Evolutionary conservation across 2,113 vertebrate genomes (phyloP).

Genomic region (Neodontobutis hainanensis): DNA sequence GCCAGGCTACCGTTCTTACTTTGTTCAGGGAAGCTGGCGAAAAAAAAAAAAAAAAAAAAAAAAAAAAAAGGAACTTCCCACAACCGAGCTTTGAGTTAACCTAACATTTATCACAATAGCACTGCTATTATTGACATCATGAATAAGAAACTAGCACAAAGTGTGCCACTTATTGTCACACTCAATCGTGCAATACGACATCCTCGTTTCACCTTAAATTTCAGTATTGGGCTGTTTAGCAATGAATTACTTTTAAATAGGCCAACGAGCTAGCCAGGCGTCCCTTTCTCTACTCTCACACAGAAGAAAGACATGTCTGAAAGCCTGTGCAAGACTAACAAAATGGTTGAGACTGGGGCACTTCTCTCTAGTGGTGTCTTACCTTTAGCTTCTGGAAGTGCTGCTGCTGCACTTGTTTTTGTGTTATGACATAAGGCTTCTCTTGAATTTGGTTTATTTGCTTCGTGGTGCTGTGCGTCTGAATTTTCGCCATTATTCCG

Average conservation of each 20-base stretch:
- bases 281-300: constrained; percentile 62
- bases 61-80: constrained; percentile 75
- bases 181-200: constrained; percentile 27
- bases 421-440: constrained; percentile 81
- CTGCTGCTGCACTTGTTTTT: constrained; percentile 85
- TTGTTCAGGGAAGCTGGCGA: constrained; percentile 67
- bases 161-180: constrained; percentile 40
- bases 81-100: constrained; percentile 60
- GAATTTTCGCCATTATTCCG: constrained; percentile 86
- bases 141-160: constrained; percentile 57
- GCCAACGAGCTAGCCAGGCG: constrained; percentile 62
- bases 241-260: constrained; percentile 69
- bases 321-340: constrained; percentile 58
- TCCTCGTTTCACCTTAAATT: constrained; percentile 30
- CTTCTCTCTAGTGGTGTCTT: constrained; percentile 72
- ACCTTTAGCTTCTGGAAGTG: constrained; percentile 88
- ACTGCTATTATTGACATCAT: constrained; percentile 46
- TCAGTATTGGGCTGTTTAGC: constrained; percentile 27
- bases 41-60: constrained; percentile 63
- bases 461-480: constrained; percentile 81
- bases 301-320: constrained; percentile 35
- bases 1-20: constrained; percentile 73
- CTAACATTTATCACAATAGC: constrained; percentile 34
- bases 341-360: constrained; percentile 76
- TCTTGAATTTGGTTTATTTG: constrained; percentile 83